Conservation (phyloP, 2,113 vertebrate genomes). For the Ariopsis seemanni region DNA sequence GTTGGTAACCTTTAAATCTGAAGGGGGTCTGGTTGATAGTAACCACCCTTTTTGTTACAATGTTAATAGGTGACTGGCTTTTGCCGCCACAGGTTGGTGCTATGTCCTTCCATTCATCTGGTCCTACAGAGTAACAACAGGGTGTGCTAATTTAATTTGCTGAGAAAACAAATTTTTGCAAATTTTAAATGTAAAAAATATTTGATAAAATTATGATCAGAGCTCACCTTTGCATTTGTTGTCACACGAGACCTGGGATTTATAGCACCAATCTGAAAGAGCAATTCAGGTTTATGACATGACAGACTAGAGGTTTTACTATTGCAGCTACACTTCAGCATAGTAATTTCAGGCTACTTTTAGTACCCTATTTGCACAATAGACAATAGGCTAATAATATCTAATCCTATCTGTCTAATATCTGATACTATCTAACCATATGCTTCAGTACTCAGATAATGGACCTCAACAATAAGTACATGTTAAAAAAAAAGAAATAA, state of each 20-base stretch:
- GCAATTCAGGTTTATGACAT: conserved; percentile 5
- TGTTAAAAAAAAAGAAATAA: background rate
- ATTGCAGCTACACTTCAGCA: background rate
- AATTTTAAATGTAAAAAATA: background rate
- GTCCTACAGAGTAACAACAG: conserved; percentile 55
- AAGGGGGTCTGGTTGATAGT: conserved; percentile 49
- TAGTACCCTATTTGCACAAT: background rate
- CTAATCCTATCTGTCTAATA: too few species aligned
- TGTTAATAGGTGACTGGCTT: conserved; percentile 72
- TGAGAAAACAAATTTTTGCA: background rate
- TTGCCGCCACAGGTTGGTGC: conserved; percentile 40
- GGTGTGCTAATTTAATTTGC: background rate
- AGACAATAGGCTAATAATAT: background rate
- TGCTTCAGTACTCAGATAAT: background rate
- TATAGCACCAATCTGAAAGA: conserved; percentile 69
- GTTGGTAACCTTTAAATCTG: conserved; percentile 55
- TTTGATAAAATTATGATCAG: background rate
- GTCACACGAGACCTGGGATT: conserved; percentile 59
- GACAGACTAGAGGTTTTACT: background rate
- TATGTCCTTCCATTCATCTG: conserved; percentile 56
- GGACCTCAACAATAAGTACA: background rate
- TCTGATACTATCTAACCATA: background rate
- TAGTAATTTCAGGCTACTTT: background rate
- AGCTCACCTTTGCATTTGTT: conserved; percentile 59
- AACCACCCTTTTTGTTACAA: conserved; percentile 55